Conservation (phyloP, 2,797 vertebrate species). For the Limnodromus scolopaceus region DNA sequence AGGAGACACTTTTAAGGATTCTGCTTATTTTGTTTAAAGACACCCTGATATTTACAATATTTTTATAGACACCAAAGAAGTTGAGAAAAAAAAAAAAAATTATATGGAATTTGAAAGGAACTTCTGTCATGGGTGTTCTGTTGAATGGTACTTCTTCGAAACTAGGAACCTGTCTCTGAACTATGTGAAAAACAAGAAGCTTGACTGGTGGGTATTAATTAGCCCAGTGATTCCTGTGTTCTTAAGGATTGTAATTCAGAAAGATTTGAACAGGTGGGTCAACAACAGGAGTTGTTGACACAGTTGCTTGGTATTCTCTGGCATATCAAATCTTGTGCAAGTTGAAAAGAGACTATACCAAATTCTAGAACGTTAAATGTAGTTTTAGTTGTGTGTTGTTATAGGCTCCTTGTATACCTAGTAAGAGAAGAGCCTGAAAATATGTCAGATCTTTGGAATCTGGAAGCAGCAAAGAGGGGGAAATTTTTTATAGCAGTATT, state of each 20-base stretch:
- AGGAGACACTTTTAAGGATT: neutral
- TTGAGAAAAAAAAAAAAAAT: neutral
- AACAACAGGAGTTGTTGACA: neutral
- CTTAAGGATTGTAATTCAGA: neutral
- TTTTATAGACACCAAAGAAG: neutral
- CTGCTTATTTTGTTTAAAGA: neutral
- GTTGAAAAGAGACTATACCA: neutral
- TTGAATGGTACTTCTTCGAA: neutral
- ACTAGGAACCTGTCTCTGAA: neutral
- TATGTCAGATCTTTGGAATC: neutral
- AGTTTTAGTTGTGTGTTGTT: neutral
- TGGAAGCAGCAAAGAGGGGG: neutral
- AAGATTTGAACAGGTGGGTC: neutral
- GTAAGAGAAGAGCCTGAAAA: neutral
- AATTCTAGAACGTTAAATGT: neutral
- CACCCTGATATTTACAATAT: neutral
- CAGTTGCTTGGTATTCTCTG: neutral
- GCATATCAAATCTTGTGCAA: neutral
- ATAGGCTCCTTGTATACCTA: neutral
- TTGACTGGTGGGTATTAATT: neutral
- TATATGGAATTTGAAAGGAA: neutral
- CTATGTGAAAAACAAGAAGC: neutral
- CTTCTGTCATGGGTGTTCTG: neutral
- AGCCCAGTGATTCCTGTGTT: neutral
- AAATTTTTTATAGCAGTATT: neutral